These are phyloP conservation scores for Galerucella nymphaeae DNA, from an alignment of 2,888 invertebrate genomes.

Conservation along the genomic window DNA sequence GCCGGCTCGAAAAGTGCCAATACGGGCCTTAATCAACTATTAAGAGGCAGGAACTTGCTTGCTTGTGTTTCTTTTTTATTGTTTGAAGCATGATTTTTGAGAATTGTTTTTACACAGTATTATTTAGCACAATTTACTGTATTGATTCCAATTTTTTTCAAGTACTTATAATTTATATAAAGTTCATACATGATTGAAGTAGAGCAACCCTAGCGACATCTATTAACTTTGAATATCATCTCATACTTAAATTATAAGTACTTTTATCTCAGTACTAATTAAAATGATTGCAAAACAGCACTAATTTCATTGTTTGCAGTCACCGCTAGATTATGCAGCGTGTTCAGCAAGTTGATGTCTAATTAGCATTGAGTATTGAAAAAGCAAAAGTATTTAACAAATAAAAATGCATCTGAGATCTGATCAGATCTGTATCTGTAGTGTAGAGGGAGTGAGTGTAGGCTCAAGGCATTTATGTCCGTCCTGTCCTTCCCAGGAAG, in stretches of 20 bases:
- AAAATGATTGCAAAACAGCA: conserved; percentile 15
- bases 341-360: neutral
- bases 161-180: conserved; percentile 1
- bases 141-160: conserved; percentile 12
- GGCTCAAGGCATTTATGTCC: too few relatives aligned
- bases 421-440: too few relatives aligned
- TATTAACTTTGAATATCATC: too few relatives aligned
- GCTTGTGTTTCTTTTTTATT: conserved; percentile 41
- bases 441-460: too few relatives aligned
- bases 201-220: too few relatives aligned
- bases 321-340: neutral
- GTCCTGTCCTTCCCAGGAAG: too few relatives aligned
- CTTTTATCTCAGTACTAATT: conserved; percentile 13
- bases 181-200: neutral
- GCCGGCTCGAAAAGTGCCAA: conserved; percentile 79
- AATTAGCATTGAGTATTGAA: neutral
- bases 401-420: too few relatives aligned
- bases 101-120: conserved; percentile 18
- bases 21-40: conserved; percentile 83
- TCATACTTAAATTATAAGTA: neutral
- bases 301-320: neutral
- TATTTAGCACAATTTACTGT: conserved; percentile 38
- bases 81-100: conserved; percentile 40
- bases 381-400: neutral
- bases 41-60: conserved; percentile 74